Evolutionary conservation across 2,113 vertebrate genomes (phyloP), one percentile per base, ranked within the genome.

Genomic region (Lanius collurio): DNA sequence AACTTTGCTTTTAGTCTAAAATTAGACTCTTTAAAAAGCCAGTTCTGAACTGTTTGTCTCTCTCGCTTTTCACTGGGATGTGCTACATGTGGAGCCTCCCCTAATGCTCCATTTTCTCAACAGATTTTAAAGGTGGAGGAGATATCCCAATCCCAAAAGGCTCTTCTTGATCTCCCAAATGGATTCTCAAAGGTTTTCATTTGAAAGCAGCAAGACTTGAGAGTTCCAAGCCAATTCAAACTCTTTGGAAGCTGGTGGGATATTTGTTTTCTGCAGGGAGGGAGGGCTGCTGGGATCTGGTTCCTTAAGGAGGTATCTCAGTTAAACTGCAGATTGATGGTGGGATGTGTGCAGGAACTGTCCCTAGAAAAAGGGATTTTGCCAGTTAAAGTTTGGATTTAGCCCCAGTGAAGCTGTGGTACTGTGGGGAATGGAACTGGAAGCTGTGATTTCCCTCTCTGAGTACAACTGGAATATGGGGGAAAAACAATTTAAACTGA

Each of bases 1-100:
- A 88, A 73, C 24, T 64, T 79, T 37, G 50, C 13, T 82, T 60
- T 83, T 44, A 56, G 20, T 37, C 67, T 65, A 55, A 67, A 77
- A 78, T 83, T 9, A 49, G 30, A 15, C 7, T 10, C 50, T 69
- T 57, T 56, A 49, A 59, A 41, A 60, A 92, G 52, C 17, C 27
- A 87, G 0, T 67, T 88, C n/a, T 27, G 21, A 75, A 18, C 5
- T 6, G 19, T 21, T 74, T 37, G 47, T 77, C n/a, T 62, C 71
- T 73, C 53, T 35, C 42, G 53, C 33, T 52, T 21, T 28, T 71
- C 1, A 1, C 10, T 52, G 47, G 17, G 52, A 16, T 49, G n/a
- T 65, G n/a, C 39, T 55, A 9, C 0, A 0, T 2, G 4, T 22
- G 87, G 15, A 83, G 8, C 20, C 15, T 50, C 16, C 21, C 15